Base-by-base conservation (phyloP, 2,113 vertebrate species). In the Rhineura floridana region DNA sequence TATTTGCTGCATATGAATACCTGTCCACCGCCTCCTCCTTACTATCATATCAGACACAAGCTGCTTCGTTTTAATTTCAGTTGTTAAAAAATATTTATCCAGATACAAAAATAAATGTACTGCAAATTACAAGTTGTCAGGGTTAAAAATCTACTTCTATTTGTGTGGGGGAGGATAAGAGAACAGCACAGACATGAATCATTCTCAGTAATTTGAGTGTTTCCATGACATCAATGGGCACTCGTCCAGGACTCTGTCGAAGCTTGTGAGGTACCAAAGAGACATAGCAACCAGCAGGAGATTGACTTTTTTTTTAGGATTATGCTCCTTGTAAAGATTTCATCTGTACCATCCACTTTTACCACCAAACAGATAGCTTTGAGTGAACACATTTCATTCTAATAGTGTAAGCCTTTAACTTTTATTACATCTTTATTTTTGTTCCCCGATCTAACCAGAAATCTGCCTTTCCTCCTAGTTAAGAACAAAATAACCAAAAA, bases 141-240 rank as follows among this genome's bases (percentile, higher is more conserved):
- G 98, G 97, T 97, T 98, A 96, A 97, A 98, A 97, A 96, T 96
- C 95, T 97, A 94, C 97, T 98, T 96, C 95, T 96, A 93, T 96
- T 94, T 95, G 96, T 95, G 97, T 97, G 97, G 97, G 97, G 98
- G 96, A 97, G 97, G 96, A 96, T 94, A 91, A 95, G 95, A 95
- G 96, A 96, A 95, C 96, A 93, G 97, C 96, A 96, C 95, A 98
- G 97, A 98, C 98, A 97, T 98, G 98, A 98, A 98, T 99, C 98
- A 98, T 97, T 98, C 97, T 96, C 97, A 97, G 97, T 96, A 97
- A 98, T 98, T 98, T 97, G 97, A 98, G 98, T 98, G 98, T 99
- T 99, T 98, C 98, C 98, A 99, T 99, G 98, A 99, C 98, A 99
- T 98, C 98, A 96, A 95, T 95, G 98, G 98, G 98, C 98, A 98